Evolutionary conservation across 2,113 vertebrate species (phyloP), one percentile per base, ranked within the genome.

Genomic region (Leptobrachium ailaonicum): DNA sequence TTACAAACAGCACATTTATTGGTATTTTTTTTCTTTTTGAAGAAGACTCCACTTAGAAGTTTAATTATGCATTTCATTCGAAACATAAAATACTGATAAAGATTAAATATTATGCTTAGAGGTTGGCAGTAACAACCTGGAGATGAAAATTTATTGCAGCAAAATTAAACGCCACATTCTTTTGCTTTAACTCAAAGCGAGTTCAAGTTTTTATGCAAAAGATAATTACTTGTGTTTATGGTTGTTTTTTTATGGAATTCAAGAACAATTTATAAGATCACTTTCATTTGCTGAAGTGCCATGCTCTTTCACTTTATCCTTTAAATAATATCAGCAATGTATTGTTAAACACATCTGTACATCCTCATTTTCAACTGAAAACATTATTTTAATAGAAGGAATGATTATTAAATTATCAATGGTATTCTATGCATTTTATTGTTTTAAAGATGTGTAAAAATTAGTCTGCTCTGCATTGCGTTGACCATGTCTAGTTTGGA

Each of bases 81-180:
- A 64, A 80, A 56, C 47, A 66, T 41, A n/a, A 73, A 79, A 12
- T 41, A 42, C 50, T 56, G 77, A 80, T 80, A 80, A 73, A 80
- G 41, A 44, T 80, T 73, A 73, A 73, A 73, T 80, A 80, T 73
- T 32, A 44, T 54, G 70, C 69, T 79, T 41, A 58, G 62, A 56
- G 77, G 77, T 66, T 79, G 77, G 77, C 77, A 79, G 62, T 45
- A 47, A 53, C 70, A 80, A 67, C 67, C 62, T 47, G 5, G 41
- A 73, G 70, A 80, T 73, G 73, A 80, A 58, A 58, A 66, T 41
- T 73, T 73, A 73, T 80, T 69, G 77, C 70, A 79, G 73, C 64
- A 47, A 54, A 80, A 66, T 66, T 54, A 73, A 80, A 80, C 66
- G 77, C 71, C 70, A 67, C 77, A 80, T 80, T 80, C 77, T 80